A percentile compares a stretch with the other conserved stretches of the same genome.
Conservation (phyloP, 2,797 vertebrate species). For the Xenops minutus region DNA sequence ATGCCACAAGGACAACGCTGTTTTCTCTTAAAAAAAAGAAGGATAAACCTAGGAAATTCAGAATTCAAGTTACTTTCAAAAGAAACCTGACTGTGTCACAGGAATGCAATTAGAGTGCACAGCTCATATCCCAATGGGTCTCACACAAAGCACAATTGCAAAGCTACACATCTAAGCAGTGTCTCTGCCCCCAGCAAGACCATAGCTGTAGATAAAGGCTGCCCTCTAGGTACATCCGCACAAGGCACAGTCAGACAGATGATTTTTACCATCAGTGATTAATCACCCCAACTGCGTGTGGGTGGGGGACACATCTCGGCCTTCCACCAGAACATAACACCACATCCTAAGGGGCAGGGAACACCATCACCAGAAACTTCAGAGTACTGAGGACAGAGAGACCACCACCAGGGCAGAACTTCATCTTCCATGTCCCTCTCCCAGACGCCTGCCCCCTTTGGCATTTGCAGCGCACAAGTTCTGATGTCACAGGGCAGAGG, state of each 20-base stretch:
- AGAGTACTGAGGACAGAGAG: neutral
- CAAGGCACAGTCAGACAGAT: neutral
- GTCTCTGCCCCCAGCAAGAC: neutral
- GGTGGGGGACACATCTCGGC: rapidly evolving
- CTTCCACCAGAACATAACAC: rapidly evolving
- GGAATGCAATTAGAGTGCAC: neutral
- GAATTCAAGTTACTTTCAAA: neutral
- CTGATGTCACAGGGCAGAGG: neutral
- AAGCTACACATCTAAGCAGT: neutral
- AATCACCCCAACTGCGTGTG: rapidly evolving
- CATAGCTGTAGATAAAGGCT: too few species aligned
- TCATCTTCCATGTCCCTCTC: neutral
- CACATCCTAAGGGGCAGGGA: neutral
- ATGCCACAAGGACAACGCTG: rapidly evolving
- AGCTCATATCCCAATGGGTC: neutral
- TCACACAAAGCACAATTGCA: neutral
- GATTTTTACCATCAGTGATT: neutral
- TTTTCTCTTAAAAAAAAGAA: neutral
- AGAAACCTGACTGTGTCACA: neutral
- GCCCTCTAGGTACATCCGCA: neutral
- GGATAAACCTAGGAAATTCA: neutral
- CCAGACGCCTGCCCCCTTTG: neutral
- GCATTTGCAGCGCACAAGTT: neutral
- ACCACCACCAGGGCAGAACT: neutral
- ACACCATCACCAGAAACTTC: neutral